These are phyloP conservation scores for Amiota minor DNA, from an alignment of 2,888 invertebrate genomes.

Conservation along the genomic window DNA sequence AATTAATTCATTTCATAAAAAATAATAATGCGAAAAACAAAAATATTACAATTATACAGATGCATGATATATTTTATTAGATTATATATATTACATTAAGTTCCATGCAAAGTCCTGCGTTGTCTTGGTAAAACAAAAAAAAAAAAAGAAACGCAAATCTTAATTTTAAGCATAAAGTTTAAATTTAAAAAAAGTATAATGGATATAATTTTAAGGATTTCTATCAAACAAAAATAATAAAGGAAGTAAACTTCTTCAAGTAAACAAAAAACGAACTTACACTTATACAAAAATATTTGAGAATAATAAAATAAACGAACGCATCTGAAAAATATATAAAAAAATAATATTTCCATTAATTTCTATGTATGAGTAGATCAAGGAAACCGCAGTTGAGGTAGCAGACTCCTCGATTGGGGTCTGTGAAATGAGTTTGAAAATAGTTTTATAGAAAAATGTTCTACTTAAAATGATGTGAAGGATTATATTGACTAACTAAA, in stretches of 20 bases:
- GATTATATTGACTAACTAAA: too few species aligned
- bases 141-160: constrained; percentile 9
- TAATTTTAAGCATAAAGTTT: constrained; percentile 19
- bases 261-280: neutral
- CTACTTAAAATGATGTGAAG: too few species aligned
- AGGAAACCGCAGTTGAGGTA: too few species aligned
- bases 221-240: neutral
- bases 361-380: too few species aligned
- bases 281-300: constrained; percentile 4
- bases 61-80: too few species aligned
- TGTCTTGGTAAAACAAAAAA: constrained; percentile 1
- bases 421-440: too few species aligned
- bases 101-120: constrained; percentile 16
- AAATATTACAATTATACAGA: too few species aligned
- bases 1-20: too few species aligned
- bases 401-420: too few species aligned
- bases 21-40: too few species aligned
- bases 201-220: constrained; percentile 14
- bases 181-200: neutral
- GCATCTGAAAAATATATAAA: constrained; percentile 23
- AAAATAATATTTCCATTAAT: neutral
- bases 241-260: too few species aligned
- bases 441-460: too few species aligned
- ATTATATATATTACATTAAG: neutral
- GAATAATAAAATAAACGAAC: neutral